Conservation (phyloP, 2,113 vertebrate genomes). For the Rhabdomys dilectus region DNA sequence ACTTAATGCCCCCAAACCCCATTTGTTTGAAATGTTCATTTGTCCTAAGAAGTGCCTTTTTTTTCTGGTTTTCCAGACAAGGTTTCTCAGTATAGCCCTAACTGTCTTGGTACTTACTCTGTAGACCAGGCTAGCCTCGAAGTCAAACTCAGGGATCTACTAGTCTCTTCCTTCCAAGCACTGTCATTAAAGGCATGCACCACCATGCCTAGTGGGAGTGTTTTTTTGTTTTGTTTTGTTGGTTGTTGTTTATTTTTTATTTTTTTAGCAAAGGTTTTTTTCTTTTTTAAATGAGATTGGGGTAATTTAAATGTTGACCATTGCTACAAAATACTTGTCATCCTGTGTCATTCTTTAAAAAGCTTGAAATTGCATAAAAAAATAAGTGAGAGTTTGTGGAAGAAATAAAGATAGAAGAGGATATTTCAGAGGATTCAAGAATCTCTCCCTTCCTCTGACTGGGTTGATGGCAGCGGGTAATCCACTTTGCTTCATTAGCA, state of each 20-base stretch:
- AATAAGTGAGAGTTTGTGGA: background rate
- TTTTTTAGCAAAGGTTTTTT: background rate
- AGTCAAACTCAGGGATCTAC: too few relatives aligned
- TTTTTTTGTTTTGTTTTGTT: background rate
- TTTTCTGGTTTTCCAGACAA: background rate
- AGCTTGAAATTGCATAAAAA: constrained; percentile 43
- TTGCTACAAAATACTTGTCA: constrained; percentile 12
- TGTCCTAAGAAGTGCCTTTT: constrained; percentile 41
- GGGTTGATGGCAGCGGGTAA: background rate
- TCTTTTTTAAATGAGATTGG: background rate
- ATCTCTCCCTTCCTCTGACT: background rate
- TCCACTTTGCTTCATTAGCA: constrained; percentile 55
- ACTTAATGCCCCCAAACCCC: constrained; percentile 51
- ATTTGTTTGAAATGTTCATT: constrained; percentile 63
- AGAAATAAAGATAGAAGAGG: background rate
- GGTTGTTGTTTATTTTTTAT: background rate
- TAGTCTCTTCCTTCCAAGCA: too few relatives aligned
- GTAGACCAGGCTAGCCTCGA: too few relatives aligned
- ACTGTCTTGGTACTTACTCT: too few relatives aligned
- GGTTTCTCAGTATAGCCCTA: too few relatives aligned
- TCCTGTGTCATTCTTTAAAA: background rate
- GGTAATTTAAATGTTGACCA: constrained; percentile 62
- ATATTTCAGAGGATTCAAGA: constrained; percentile 11
- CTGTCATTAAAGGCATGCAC: too few relatives aligned
- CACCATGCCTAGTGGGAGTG: background rate